Evolutionary conservation across 2,888 invertebrate species (phyloP).

Genomic region (Lasius platythorax): DNA sequence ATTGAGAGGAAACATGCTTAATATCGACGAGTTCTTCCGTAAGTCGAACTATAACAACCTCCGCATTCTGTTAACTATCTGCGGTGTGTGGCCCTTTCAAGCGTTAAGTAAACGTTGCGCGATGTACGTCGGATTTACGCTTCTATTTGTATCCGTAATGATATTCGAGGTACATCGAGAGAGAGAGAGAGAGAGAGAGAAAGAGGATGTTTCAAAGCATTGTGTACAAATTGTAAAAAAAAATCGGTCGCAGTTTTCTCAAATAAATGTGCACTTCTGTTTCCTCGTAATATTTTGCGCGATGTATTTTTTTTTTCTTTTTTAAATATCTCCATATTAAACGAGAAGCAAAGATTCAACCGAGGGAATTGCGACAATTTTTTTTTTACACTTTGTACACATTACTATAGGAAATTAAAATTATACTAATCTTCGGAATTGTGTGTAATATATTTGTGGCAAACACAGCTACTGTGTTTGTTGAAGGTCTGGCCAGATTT

Average conservation of each 20-base stretch:
- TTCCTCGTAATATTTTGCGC: neutral
- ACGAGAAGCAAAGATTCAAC: neutral
- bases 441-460: neutral
- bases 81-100: slow-evolving; percentile 31
- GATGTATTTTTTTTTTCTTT: neutral
- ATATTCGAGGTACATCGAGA: slow-evolving; percentile 9
- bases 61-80: neutral
- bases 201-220: neutral
- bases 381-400: neutral
- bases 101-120: neutral
- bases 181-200: neutral
- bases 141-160: neutral
- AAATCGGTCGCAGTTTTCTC: neutral
- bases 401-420: neutral
- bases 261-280: neutral
- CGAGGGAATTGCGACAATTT: neutral
- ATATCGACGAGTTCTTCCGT: neutral
- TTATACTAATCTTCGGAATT: neutral
- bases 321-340: neutral
- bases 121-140: neutral
- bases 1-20: neutral
- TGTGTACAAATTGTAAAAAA: neutral
- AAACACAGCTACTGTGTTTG: neutral
- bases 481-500: slow-evolving; percentile 3
- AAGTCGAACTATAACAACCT: slow-evolving; percentile 13